Base-by-base conservation (phyloP, 1,140 invertebrate genomes). In the Drosophila tani region DNA sequence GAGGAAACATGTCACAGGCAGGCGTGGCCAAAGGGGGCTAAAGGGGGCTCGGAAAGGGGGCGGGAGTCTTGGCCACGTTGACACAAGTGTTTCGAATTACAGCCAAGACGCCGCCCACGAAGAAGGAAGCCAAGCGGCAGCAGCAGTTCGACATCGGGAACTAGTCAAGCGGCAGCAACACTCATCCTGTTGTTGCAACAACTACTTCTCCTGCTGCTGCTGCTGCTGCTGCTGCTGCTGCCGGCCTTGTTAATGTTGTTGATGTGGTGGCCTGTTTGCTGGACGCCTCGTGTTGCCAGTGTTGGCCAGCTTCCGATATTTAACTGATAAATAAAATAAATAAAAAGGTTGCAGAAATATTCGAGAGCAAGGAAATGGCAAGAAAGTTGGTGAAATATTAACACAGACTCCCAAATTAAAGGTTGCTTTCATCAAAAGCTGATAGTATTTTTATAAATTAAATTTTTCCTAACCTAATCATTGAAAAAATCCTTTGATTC, bases 71-170 rank as follows among this genome's bases (percentile, higher is more conserved):
- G 29, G 60, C 60, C 60, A 79, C 71, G 75, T 75, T 91, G 90
- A 77, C 86, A 92, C 91, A 92, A 92, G 91, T 92, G 91, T 83
- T 92, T 90, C 79, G 74, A 92, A 92, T 92, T 92, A 92, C 84
- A 83, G 81, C 73, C 53, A 14, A 75, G 75, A 67, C 19, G 17
- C 19, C 19, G 17, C n/a, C 70, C 17, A 60, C 29, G 65, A 81
- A 77, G 60, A 66, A 17, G 45, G 43, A 58, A 76, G 73, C 56
- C 82, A 83, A 35, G 47, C 51, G 46, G 57, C 66, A 64, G 51
- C 56, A 56, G 53, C 53, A 55, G 24, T 32, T 38, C 58, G 40
- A 43, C 73, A 64, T 62, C 38, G 47, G 32, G 69, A 74, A 59
- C 75, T 64, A 78, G 75, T 79, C 64, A 62, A 64, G 58, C 67